Percentiles rank a stretch among this genome's conserved stretches.
Evolutionary conservation across 2,113 vertebrate genomes (phyloP).

Genomic region (Lepisosteus osseus): DNA sequence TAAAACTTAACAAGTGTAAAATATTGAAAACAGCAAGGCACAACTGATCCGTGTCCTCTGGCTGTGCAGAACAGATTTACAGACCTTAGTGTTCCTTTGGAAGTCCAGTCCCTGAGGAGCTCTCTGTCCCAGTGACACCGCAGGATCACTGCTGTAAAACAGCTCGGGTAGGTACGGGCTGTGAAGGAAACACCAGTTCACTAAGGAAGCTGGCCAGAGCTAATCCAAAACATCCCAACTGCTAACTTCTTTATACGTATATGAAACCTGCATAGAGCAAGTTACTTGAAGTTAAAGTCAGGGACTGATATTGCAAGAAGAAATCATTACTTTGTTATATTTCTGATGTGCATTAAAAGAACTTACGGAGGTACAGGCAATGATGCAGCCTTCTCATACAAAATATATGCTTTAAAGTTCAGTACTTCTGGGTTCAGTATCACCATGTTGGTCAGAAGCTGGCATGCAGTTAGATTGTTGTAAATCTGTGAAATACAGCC

Average conservation of each 20-base stretch:
- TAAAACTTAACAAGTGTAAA: too few relatives aligned
- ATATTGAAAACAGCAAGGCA: too few relatives aligned
- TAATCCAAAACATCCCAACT: too few relatives aligned
- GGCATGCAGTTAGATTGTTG: constrained; percentile 38
- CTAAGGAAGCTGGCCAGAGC: too few relatives aligned
- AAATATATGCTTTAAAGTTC: constrained; percentile 17
- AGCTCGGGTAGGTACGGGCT: constrained; percentile 19
- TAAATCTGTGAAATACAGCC: constrained; percentile 17
- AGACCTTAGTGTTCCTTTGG: constrained; percentile 15
- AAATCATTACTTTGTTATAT: too few relatives aligned
- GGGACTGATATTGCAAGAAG: too few relatives aligned
- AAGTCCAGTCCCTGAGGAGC: constrained; percentile 19
- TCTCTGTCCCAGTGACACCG: constrained; percentile 28
- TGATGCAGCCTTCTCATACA: constrained; percentile 24
- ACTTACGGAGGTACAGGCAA: constrained; percentile 6
- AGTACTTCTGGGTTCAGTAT: constrained; percentile 26
- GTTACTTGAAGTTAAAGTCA: too few relatives aligned
- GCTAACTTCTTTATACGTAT: too few relatives aligned
- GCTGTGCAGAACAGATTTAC: not conserved
- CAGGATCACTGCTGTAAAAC: constrained; percentile 22
- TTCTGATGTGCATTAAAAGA: too few relatives aligned
- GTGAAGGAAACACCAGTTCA: constrained; percentile 9
- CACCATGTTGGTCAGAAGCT: constrained; percentile 39
- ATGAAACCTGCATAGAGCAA: too few relatives aligned
- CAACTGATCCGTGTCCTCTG: too few relatives aligned